Evolutionary conservation across 2,113 vertebrate species (phyloP), one percentile per base, ranked within the genome.

Genomic region (Chascanopsetta lugubris): DNA sequence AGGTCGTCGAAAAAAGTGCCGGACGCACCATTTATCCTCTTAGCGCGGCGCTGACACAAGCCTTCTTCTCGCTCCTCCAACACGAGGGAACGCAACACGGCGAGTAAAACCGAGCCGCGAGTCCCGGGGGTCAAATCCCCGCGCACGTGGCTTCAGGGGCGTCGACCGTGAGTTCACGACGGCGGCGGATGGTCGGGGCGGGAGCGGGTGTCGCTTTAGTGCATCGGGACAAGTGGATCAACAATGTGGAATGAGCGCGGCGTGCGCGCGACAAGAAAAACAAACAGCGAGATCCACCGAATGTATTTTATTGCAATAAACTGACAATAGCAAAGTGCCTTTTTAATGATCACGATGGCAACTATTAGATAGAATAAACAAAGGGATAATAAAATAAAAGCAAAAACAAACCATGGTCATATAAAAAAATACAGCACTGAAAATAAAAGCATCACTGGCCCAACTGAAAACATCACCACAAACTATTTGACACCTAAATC

Each of bases 391-490:
- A 48, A 77, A 51, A 24, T 17, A 38, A 36, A 55, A 55, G 10
- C n/a, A n/a, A n/a, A 56, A 65, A 51, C 43, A 87, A 90, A 80
- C 17, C 61, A 85, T 85, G 62, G 62, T 75, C 62, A 75, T 85
- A 90, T 82, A 89, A 87, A 89, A 87, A 90, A 89, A 88, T 76
- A 90, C 84, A 83, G 75, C 82, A 92, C 80, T 82, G 76, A 87
- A 87, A 85, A 69, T 72, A 79, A 82, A n/a, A 72, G 71, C 85
- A 84, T 85, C 86, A 87, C 84, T 80, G 86, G 86, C 88, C 83
- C 72, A 88, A 90, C 82, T 85, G 64, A 90, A 88, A 85, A 89
- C 83, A 88, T 84, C 86, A 92, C 86, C 77, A 91, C 87, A 87
- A 77, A 80, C 80, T 82, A 79, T 85, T 84, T 87, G 78, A 90